Evolutionary conservation across 2,797 vertebrate species (phyloP).

Genomic region (Periophthalmus magnuspinnatus): DNA sequence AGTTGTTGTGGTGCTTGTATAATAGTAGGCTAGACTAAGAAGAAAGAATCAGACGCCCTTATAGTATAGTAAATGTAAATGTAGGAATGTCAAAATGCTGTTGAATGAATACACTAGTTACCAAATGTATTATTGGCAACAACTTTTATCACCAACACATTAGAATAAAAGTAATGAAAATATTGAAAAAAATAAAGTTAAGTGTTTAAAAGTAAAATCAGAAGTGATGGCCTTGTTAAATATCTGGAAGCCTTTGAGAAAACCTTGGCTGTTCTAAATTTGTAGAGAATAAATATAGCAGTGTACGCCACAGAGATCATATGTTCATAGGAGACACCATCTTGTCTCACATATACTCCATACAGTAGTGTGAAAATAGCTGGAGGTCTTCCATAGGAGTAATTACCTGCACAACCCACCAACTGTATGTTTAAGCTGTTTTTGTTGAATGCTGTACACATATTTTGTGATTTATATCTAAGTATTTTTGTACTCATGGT

Average conservation of each 20-base stretch:
- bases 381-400: conserved; percentile 22
- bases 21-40: background rate
- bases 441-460: no score
- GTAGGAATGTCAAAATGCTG: background rate
- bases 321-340: conserved; percentile 50
- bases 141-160: background rate
- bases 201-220: background rate
- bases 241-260: background rate
- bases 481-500: background rate
- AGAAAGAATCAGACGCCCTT: background rate
- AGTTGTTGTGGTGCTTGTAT: no score
- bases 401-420: background rate
- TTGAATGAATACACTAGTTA: background rate
- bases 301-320: conserved; percentile 38
- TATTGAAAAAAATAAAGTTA: background rate
- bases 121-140: background rate
- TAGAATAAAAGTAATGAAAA: no score
- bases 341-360: conserved; percentile 27
- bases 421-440: no score
- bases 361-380: conserved; percentile 42
- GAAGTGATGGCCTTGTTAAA: background rate
- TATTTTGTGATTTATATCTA: background rate
- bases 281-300: conserved; percentile 13
- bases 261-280: conserved; percentile 1
- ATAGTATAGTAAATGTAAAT: background rate